A percentile compares a stretch with the other conserved stretches of the same genome.
These are phyloP conservation scores for Petrophora chlorosata DNA, from an alignment of 2,888 invertebrate species.

Conservation along the genomic window DNA sequence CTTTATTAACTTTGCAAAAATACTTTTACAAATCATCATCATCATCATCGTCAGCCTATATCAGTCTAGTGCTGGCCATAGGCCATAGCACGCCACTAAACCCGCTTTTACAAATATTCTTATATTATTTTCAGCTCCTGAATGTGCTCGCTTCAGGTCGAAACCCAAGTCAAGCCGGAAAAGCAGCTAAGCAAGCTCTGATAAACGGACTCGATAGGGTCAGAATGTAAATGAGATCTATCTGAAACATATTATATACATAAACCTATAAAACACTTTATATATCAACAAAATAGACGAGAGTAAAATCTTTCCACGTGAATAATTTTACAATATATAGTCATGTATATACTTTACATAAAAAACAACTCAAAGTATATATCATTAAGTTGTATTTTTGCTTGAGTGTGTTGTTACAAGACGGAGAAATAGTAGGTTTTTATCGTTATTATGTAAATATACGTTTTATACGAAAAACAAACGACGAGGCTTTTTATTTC, in stretches of 20 bases:
- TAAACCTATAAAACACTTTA: slow-evolving; percentile 1
- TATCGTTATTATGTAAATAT: slow-evolving; percentile 63
- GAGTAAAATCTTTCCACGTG: not conserved
- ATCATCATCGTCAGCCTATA: too few relatives aligned
- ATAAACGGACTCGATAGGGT: slow-evolving; percentile 27
- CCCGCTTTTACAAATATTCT: not conserved
- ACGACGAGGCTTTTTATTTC: slow-evolving; percentile 67
- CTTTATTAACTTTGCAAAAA: too few relatives aligned
- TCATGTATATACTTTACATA: slow-evolving; percentile 21
- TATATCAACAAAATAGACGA: not conserved
- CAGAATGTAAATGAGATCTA: slow-evolving; percentile 24
- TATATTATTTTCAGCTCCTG: slow-evolving; percentile 51
- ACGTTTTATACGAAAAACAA: slow-evolving; percentile 54
- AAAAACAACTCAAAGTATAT: slow-evolving; percentile 15
- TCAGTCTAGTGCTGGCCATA: too few relatives aligned
- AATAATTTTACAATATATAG: slow-evolving; percentile 18
- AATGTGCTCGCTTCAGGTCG: slow-evolving; percentile 40
- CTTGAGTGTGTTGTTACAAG: slow-evolving; percentile 11
- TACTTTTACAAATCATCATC: too few relatives aligned
- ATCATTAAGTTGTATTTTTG: slow-evolving; percentile 27
- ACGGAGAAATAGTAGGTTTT: slow-evolving; percentile 36
- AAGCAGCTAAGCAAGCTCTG: slow-evolving; percentile 46
- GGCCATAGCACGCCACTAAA: not conserved
- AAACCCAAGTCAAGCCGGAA: slow-evolving; percentile 43
- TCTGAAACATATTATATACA: slow-evolving; percentile 3